Percentiles rank a stretch among this genome's conserved stretches.
Conservation (phyloP, 1,140 invertebrate species). For the Dreissena polymorpha region DNA sequence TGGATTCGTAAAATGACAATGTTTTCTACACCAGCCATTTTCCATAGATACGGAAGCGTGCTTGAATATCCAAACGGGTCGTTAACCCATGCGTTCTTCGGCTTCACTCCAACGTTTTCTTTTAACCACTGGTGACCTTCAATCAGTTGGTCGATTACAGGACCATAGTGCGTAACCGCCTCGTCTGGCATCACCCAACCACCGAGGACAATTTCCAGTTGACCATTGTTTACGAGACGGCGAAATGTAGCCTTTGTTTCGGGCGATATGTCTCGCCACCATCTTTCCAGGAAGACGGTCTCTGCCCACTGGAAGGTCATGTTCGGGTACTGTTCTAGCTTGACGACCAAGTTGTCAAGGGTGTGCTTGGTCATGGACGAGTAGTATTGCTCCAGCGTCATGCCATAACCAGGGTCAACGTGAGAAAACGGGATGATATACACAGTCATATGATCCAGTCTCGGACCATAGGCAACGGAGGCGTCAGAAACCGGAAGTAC, state of each 20-base stretch:
- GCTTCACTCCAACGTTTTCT: slow-evolving; percentile 87
- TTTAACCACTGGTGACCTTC: slow-evolving; percentile 97
- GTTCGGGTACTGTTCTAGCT: slow-evolving; percentile 50
- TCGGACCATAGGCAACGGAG: slow-evolving; percentile 19
- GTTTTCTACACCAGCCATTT: slow-evolving; percentile 89
- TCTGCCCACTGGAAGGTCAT: slow-evolving; percentile 65
- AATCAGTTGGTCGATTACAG: slow-evolving; percentile 95
- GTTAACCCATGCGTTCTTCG: slow-evolving; percentile 93
- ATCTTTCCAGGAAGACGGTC: slow-evolving; percentile 57
- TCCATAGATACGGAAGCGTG: slow-evolving; percentile 91
- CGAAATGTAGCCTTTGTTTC: slow-evolving; percentile 8
- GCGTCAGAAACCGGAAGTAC: slow-evolving; percentile 33
- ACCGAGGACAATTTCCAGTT: slow-evolving; percentile 95
- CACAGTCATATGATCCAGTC: slow-evolving; percentile 19
- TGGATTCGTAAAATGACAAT: slow-evolving; percentile 95
- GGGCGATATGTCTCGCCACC: slow-evolving; percentile 83
- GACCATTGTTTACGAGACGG: slow-evolving; percentile 80
- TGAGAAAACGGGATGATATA: slow-evolving; percentile 95
- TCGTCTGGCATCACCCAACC: slow-evolving; percentile 99
- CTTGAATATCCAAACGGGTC: slow-evolving; percentile 95
- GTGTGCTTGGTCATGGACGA: slow-evolving; percentile 88
- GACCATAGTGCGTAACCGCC: slow-evolving; percentile 93
- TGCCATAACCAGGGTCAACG: slow-evolving; percentile 90
- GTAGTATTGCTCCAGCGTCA: slow-evolving; percentile 85
- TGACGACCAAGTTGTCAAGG: slow-evolving; percentile 51